Base-by-base conservation (phyloP, 2,888 invertebrate species). In the Eumacrocentrus americanus region DNA sequence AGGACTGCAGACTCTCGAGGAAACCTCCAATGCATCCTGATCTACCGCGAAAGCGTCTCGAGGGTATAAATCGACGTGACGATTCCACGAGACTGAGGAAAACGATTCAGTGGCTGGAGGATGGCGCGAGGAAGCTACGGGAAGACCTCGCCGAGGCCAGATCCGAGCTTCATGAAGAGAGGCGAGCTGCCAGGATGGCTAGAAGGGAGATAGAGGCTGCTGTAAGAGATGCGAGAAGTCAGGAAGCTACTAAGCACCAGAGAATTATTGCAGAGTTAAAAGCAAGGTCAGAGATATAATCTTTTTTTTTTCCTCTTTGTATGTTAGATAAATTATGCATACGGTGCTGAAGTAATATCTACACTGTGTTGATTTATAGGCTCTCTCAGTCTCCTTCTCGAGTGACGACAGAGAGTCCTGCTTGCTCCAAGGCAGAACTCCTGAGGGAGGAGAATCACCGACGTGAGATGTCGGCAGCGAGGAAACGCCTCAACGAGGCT, bases 71-170 rank as follows among this genome's bases (percentile, higher is more conserved):
- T 50, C 57, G 64, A 38, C 47, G 61, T 7, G 70, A 70, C 58
- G 75, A 74, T 23, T 60, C 70, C 11, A 53, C 63, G 1, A 68
- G 74, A 29, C 64, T 76, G 3, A 64, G 76, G 18, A 74, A 74
- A 62, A 76, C 75, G 3, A 76, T 77, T 48, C 72, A 73, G 55
- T 77, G 77, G 76, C 60, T 77, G 37, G 76, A 76, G 50, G 74
- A 77, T 29, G 72, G 72, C 20, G 70, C 72, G 9, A 65, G 72
- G 37, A 69, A 67, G 22, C 63, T 77, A 50, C 69, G 77, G 12
- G 74, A 76, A 56, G 74, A 77, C 42, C 65, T 77, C n/a, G 75
- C 76, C 3, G 68, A 64, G 12, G 70, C 68, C 1, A 68, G 77
- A 25, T 64, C 72, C 2, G 72, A 77, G 56, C 64, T 77, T 38